Conservation (phyloP, 2,113 vertebrate genomes). For the Paralichthys olivaceus region DNA sequence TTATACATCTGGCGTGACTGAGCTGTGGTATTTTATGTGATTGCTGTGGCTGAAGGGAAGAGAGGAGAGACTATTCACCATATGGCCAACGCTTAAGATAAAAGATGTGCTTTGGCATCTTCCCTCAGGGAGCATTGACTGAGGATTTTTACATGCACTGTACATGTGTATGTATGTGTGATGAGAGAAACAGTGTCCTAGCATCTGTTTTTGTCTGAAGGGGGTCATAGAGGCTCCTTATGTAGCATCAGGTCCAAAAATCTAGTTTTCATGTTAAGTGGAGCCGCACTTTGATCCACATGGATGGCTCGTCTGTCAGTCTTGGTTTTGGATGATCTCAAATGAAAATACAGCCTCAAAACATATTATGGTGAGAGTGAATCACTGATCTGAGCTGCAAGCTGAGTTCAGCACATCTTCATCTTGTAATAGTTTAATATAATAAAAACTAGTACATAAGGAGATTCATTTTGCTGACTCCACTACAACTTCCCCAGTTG, state of each 20-base stretch:
- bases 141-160: conserved; percentile 46
- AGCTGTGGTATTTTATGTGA: conserved; percentile 44
- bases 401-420: conserved; percentile 10
- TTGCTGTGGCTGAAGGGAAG: conserved; percentile 4
- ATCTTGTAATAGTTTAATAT: conserved; percentile 1
- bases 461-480: conserved; percentile 36
- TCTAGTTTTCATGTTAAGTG: conserved; percentile 24
- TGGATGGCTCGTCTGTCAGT: background rate
- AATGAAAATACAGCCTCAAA: conserved; percentile 1
- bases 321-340: background rate
- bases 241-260: conserved; percentile 44
- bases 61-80: conserved; percentile 58
- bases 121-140: conserved; percentile 62
- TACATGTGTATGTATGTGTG: conserved; percentile 54
- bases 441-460: background rate
- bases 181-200: conserved; percentile 68
- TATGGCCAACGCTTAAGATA: conserved; percentile 74
- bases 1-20: conserved; percentile 25
- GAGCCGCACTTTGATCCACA: conserved; percentile 18
- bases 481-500: background rate
- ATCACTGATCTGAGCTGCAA: background rate
- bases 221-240: conserved; percentile 40
- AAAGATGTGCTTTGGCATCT: conserved; percentile 63
- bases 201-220: conserved; percentile 61
- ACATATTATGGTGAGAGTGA: conserved; percentile 10